Evolutionary conservation across 1,140 invertebrate genomes (phyloP).

Genomic region (Macrotrachela quadricornifera): DNA sequence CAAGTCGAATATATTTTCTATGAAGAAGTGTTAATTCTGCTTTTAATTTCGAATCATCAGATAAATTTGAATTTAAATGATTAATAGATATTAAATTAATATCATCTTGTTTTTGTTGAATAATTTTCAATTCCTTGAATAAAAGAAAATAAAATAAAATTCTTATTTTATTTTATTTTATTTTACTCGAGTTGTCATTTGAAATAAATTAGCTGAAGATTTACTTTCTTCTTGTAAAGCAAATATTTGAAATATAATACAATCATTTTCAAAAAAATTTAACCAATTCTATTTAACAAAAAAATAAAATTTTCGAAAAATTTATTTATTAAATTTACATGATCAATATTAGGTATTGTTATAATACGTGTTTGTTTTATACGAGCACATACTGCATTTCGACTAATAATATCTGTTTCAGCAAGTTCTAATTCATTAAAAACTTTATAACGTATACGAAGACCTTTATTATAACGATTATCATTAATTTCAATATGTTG

Average conservation of each 20-base stretch:
- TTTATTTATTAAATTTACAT: neutral
- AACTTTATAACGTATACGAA: too few species aligned
- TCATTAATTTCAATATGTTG: too few species aligned
- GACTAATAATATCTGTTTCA: too few species aligned
- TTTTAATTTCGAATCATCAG: conserved; percentile 14
- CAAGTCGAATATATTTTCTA: conserved; percentile 24
- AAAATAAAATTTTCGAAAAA: conserved; percentile 10
- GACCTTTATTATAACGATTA: too few species aligned
- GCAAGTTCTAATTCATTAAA: too few species aligned
- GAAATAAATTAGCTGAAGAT: conserved; percentile 18
- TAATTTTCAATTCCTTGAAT: too few species aligned
- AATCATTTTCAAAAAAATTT: conserved; percentile 24
- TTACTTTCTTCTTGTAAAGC: conserved; percentile 23
- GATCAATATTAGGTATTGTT: neutral
- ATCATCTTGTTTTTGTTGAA: too few species aligned
- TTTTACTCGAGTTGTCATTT: conserved; percentile 23
- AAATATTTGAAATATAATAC: conserved; percentile 26
- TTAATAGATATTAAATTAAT: too few species aligned
- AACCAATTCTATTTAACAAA: conserved; percentile 19
- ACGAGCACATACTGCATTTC: too few species aligned
- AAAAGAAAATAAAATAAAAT: too few species aligned
- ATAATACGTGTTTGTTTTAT: too few species aligned
- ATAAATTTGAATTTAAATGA: too few species aligned
- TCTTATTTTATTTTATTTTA: neutral
- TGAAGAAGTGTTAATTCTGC: conserved; percentile 24